Evolutionary conservation across 2,797 vertebrate species (phyloP).

Genomic region (Astyanax mexicanus): DNA sequence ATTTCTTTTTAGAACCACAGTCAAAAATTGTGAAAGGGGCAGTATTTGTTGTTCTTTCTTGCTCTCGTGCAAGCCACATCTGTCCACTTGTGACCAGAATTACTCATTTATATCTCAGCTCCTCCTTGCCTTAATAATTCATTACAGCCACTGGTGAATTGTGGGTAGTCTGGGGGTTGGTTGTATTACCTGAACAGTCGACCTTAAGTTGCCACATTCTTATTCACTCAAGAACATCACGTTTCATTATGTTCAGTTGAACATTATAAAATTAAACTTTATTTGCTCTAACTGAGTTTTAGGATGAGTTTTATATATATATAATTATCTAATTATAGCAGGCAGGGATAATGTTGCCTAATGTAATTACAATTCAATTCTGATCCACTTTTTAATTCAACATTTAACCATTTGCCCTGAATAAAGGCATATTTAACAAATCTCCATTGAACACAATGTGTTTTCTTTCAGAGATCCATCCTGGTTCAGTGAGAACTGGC

Average conservation of each 20-base stretch:
- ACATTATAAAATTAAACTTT: too few species aligned
- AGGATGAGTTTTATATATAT: neutral
- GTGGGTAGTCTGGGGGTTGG: slow-evolving; percentile 2
- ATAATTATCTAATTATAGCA: slow-evolving; percentile 1
- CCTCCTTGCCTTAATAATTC: slow-evolving; percentile 43
- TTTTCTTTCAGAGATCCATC: slow-evolving; percentile 84
- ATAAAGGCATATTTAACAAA: neutral
- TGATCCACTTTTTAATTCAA: neutral
- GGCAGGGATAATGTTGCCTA: neutral
- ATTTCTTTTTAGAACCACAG: too few species aligned
- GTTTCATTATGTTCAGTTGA: neutral
- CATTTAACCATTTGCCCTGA: neutral
- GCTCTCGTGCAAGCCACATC: slow-evolving; percentile 1
- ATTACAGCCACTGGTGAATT: slow-evolving; percentile 24
- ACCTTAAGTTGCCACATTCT: neutral
- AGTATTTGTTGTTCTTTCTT: neutral
- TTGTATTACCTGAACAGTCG: slow-evolving; percentile 23
- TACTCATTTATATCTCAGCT: slow-evolving; percentile 48
- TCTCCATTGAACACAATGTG: slow-evolving; percentile 6
- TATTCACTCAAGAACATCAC: neutral
- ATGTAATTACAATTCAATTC: neutral
- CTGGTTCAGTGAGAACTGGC: slow-evolving; percentile 92
- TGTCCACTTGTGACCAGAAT: slow-evolving; percentile 27
- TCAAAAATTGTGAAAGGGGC: too few species aligned
- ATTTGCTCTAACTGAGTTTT: neutral